Evolutionary conservation across 2,797 vertebrate genomes (phyloP), one percentile per base, ranked within the genome.

Genomic region (Steatocranus sp.): DNA sequence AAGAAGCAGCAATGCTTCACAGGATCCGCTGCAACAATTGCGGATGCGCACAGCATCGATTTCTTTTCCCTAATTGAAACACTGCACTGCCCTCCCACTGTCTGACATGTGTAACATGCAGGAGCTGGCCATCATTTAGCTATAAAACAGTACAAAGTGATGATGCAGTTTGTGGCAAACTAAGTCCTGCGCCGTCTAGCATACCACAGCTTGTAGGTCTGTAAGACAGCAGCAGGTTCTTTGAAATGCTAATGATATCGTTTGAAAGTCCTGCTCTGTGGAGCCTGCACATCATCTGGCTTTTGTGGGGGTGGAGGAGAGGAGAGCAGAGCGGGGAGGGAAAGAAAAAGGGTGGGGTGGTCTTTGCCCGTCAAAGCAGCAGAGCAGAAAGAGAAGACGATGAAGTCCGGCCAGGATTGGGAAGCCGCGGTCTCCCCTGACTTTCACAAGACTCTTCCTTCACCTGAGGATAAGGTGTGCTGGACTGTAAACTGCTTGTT

Each of bases 231-330:
- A 75, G 89, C 86, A 79, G 86, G 66, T 78, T 83, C 88, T 94
- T 94, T 95, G 92, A 94, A 94, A 94, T 95, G 93, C 85, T 91
- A 94, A 95, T 93, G 80, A 87, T 88, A 87, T 86, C 50, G 53
- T 91, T 94, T 95, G 87, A 94, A 93, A 90, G 89, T 90, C 82
- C 88, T 93, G 89, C 82, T 89, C 87, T 83, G 86, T 86, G 83
- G 86, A 91, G 91, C 75, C 87, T 90, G 92, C 92, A 91, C 90
- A 93, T 91, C 92, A 86, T 90, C 91, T 91, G 79, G 79, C 89
- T 89, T 80, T 78, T 90, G 91, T 90, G 92, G 82, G 90, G 82
- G 86, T 84, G 88, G 90, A 84, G 7, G 14, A 51, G 83, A 58
- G 76, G 50, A 48, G 81, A 43, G 84, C 3, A 8, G 75, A 32